Percentiles rank a stretch among this genome's conserved stretches.
Evolutionary conservation across 2,797 vertebrate species (phyloP).

Genomic region (Catamblyrhynchus diadema): DNA sequence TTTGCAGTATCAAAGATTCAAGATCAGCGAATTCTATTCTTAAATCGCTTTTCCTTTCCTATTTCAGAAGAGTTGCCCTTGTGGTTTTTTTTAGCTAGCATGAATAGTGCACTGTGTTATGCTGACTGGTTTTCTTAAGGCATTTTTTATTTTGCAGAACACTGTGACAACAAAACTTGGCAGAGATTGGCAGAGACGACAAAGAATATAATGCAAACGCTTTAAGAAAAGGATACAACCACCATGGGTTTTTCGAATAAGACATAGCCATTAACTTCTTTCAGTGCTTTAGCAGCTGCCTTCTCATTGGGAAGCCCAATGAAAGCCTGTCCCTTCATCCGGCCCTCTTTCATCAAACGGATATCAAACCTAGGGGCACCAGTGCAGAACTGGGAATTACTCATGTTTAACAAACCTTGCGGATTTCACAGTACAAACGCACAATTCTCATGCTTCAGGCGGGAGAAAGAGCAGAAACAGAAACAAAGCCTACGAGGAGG

Average conservation of each 20-base stretch:
- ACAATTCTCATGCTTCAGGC: background rate
- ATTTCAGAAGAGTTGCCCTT: background rate
- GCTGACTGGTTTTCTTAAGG: background rate
- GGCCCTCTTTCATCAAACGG: conserved; percentile 95
- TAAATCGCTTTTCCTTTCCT: background rate
- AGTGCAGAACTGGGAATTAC: background rate
- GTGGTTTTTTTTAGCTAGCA: background rate
- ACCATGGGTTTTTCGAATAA: conserved; percentile 94
- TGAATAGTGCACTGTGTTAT: background rate
- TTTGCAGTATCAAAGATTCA: background rate
- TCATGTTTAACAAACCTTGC: background rate
- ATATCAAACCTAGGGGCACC: conserved; percentile 89
- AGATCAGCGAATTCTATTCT: background rate
- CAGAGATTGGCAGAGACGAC: background rate
- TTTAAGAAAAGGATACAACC: conserved; percentile 91
- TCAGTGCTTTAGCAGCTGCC: conserved; percentile 90
- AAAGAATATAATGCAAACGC: background rate
- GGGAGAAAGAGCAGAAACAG: background rate
- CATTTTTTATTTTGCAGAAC: background rate
- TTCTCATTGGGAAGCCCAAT: conserved; percentile 93
- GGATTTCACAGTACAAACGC: background rate
- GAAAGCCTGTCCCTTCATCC: conserved; percentile 99
- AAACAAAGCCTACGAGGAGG: background rate
- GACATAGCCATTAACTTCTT: conserved; percentile 92
- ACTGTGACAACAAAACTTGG: background rate